These are phyloP conservation scores for Pseudorectes ferrugineus DNA, from an alignment of 2,113 vertebrate genomes.

Conservation along the genomic window DNA sequence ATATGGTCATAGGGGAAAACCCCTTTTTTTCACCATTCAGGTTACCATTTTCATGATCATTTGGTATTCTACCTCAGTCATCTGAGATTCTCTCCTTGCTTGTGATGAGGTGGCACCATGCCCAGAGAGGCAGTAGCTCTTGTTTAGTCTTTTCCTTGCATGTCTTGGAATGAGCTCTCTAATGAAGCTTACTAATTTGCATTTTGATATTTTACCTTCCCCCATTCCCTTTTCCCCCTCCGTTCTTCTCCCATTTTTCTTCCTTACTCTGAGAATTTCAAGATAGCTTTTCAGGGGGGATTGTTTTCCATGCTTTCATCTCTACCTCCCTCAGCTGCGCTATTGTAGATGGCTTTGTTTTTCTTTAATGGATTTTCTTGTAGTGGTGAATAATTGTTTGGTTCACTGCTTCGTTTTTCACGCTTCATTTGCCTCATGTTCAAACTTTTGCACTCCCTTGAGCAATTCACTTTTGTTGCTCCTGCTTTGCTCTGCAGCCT, in stretches of 20 bases:
- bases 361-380: slow-evolving; percentile 66
- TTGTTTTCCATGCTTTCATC: slow-evolving; percentile 37
- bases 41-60: background rate
- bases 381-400: slow-evolving; percentile 63
- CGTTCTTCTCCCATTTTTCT: background rate
- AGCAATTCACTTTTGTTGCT: slow-evolving; percentile 55
- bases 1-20: background rate
- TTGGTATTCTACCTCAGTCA: background rate
- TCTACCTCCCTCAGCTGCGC: slow-evolving; percentile 24
- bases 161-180: background rate
- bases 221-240: background rate
- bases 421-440: slow-evolving; percentile 60
- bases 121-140: background rate
- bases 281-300: slow-evolving; percentile 28
- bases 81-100: background rate
- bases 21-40: background rate
- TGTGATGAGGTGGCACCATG: background rate
- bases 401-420: slow-evolving; percentile 56
- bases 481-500: slow-evolving; percentile 40
- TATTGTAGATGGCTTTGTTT: slow-evolving; percentile 57
- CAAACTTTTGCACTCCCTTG: slow-evolving; percentile 62
- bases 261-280: background rate
- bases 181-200: slow-evolving; percentile 18
- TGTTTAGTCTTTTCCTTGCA: slow-evolving; percentile 11
- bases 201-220: slow-evolving; percentile 34